A percentile compares a stretch with the other conserved stretches of the same genome.
Conservation (phyloP, 2,113 vertebrate genomes). For the Platanista minor region DNA sequence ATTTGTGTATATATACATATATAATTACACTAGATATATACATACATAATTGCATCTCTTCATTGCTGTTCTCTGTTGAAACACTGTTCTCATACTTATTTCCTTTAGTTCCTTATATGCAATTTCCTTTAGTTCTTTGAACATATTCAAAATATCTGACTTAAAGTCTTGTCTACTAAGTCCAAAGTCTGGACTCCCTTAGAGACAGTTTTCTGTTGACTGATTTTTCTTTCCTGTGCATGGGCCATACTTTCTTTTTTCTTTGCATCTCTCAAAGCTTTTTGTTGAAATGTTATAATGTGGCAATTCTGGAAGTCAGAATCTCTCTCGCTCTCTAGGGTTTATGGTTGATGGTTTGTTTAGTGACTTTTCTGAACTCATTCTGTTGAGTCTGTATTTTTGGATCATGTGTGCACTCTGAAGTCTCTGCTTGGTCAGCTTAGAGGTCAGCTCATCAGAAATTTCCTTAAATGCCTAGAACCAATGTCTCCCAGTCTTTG, state of each 20-base stretch:
- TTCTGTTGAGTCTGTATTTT: not conserved
- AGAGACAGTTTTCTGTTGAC: not conserved
- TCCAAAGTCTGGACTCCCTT: not conserved
- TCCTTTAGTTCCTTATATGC: not conserved
- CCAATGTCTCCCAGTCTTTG: not conserved
- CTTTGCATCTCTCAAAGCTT: not conserved
- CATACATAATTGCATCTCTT: not conserved
- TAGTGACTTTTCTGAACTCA: not conserved
- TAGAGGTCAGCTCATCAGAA: not conserved
- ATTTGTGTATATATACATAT: not conserved
- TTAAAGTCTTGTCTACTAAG: not conserved
- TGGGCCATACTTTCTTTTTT: not conserved
- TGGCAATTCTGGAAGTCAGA: not conserved
- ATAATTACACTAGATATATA: not conserved
- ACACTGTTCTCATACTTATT: not conserved
- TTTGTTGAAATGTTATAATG: not conserved
- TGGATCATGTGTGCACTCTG: not conserved
- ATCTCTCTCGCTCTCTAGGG: not conserved
- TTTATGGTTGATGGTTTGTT: not conserved
- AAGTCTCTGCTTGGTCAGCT: not conserved
- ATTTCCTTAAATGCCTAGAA: not conserved
- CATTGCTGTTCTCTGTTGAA: not conserved
- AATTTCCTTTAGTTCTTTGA: not conserved
- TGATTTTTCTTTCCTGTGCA: not conserved
- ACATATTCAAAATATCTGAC: not conserved